A percentile compares a stretch with the other conserved stretches of the same genome.
These are phyloP conservation scores for Himantopus leucocephalus DNA, from an alignment of 2,113 vertebrate species.

Conservation along the genomic window DNA sequence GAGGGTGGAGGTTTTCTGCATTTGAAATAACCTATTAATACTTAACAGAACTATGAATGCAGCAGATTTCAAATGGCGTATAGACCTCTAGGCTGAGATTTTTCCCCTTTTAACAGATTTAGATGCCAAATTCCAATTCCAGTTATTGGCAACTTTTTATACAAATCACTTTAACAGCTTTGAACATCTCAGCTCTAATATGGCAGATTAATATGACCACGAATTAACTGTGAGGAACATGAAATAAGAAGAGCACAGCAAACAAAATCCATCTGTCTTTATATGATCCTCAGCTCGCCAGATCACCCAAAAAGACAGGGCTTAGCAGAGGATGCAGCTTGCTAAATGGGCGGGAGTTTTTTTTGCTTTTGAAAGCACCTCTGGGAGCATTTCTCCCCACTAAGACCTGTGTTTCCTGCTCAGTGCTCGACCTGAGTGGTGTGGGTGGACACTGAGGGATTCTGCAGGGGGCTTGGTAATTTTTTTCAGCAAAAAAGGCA, in stretches of 20 bases:
- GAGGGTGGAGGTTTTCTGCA: not conserved
- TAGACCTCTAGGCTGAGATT: not conserved
- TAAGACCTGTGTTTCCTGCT: not conserved
- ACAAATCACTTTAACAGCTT: constrained; percentile 37
- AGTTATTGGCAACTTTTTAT: constrained; percentile 10
- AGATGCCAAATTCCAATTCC: not conserved
- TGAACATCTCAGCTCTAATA: not conserved
- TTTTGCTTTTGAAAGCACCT: not conserved
- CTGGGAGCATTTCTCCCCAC: not conserved
- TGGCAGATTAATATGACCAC: not conserved
- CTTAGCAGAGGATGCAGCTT: not conserved
- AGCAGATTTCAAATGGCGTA: not conserved
- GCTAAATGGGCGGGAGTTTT: not conserved
- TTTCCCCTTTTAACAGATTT: not conserved
- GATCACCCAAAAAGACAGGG: not conserved
- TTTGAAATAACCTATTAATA: not conserved
- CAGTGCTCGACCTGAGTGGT: not conserved
- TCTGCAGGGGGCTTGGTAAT: not conserved
- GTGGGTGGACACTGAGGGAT: not conserved
- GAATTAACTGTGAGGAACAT: not conserved
- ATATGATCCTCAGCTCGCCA: not conserved
- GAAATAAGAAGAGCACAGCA: not conserved
- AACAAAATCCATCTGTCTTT: not conserved
- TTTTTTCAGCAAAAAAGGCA: not conserved
- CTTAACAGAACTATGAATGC: not conserved